Evolutionary conservation across 2,113 vertebrate species (phyloP).

Genomic region (Riparia riparia): DNA sequence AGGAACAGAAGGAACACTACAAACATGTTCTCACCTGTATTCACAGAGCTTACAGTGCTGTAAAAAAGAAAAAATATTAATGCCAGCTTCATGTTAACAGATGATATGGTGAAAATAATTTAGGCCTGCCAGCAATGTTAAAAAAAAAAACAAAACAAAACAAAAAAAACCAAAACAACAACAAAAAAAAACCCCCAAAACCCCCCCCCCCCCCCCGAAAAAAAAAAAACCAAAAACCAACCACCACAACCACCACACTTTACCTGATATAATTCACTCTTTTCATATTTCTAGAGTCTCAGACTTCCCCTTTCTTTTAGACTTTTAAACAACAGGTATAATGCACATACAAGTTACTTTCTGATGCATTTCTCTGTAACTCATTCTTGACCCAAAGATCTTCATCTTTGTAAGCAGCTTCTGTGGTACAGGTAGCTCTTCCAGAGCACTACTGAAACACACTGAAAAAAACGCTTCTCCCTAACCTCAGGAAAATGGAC

Average conservation of each 20-base stretch:
- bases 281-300: neutral
- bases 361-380: neutral
- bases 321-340: neutral
- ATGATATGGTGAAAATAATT: neutral
- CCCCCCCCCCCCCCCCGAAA: no score
- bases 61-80: neutral
- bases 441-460: neutral
- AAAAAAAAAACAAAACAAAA: neutral
- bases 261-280: neutral
- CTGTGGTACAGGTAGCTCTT: neutral
- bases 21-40: neutral
- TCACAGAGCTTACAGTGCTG: neutral
- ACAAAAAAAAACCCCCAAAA: accelerated
- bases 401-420: neutral
- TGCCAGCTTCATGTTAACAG: neutral
- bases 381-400: neutral
- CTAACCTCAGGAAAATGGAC: neutral
- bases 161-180: neutral
- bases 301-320: neutral
- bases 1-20: neutral
- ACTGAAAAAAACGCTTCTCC: neutral
- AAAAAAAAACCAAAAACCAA: no score
- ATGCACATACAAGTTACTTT: accelerated
- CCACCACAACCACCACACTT: neutral
- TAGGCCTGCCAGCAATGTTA: neutral